Percentiles rank a stretch among this genome's conserved stretches.
phyloP scores from a whole-genome alignment of 2,797 vertebrate species.

The Phataginus tricuspis region DNA sequence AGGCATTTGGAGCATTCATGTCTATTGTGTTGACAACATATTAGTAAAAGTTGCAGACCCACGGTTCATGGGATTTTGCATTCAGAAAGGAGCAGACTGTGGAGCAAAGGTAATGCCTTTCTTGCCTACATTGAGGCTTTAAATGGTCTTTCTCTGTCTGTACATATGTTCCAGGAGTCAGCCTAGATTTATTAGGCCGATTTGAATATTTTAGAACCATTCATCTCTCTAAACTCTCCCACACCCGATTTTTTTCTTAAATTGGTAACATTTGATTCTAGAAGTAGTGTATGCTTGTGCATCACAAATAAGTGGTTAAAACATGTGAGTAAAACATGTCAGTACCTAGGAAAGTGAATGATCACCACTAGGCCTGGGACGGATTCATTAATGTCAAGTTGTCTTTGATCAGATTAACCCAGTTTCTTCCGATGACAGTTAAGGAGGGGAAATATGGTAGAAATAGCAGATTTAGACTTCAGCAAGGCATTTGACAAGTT shows the following conservation, averaged over 20 bases:
- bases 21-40: slow-evolving; percentile 98
- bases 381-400: neutral
- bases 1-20: slow-evolving; percentile 91
- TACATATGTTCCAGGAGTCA: neutral
- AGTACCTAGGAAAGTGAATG: neutral
- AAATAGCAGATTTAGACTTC: neutral
- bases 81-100: slow-evolving; percentile 95
- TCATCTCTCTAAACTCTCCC: neutral
- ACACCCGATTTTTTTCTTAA: neutral
- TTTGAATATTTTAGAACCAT: neutral
- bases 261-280: neutral
- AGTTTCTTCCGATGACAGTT: neutral
- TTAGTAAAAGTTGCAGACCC: slow-evolving; percentile 98
- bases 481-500: neutral
- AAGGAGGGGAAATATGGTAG: neutral
- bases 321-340: neutral
- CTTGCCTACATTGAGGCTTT: neutral
- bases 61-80: slow-evolving; percentile 95
- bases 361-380: neutral
- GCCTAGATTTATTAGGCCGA: neutral
- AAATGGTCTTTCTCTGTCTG: neutral
- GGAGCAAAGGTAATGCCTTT: slow-evolving; percentile 93
- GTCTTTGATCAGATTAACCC: neutral
- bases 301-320: neutral
- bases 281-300: neutral